Percentiles rank a stretch among this genome's conserved stretches.
These are phyloP conservation scores for Strigamia maritima DNA, from an alignment of 2,888 invertebrate species.

Conservation along the genomic window DNA sequence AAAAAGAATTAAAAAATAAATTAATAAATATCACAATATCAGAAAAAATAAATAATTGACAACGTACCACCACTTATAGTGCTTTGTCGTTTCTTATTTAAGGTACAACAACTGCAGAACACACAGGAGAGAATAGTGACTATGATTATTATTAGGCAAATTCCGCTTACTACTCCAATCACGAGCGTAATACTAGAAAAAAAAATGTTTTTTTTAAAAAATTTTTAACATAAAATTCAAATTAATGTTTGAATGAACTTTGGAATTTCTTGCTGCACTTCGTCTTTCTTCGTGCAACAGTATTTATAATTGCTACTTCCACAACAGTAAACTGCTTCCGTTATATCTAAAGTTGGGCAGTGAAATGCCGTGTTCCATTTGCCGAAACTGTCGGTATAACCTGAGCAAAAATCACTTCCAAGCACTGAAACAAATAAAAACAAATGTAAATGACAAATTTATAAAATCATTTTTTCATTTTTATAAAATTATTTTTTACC, in stretches of 20 bases:
- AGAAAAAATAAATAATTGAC: neutral
- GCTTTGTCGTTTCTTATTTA: constrained; percentile 49
- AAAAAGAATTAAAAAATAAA: neutral
- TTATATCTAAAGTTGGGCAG: constrained; percentile 50
- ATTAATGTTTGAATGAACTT: constrained; percentile 43
- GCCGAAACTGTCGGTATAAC: constrained; percentile 51
- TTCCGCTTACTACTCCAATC: constrained; percentile 51
- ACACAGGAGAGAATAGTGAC: constrained; percentile 50
- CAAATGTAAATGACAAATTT: neutral
- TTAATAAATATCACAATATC: constrained; percentile 18
- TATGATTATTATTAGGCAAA: constrained; percentile 48
- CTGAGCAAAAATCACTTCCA: constrained; percentile 52
- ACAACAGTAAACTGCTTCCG: constrained; percentile 52
- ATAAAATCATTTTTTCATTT: neutral
- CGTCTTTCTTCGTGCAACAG: constrained; percentile 48
- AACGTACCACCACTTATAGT: constrained; percentile 44
- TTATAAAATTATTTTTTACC: neutral
- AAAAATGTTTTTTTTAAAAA: neutral
- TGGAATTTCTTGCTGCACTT: constrained; percentile 43
- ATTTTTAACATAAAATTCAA: neutral
- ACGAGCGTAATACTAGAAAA: constrained; percentile 49
- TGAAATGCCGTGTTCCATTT: constrained; percentile 54
- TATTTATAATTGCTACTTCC: constrained; percentile 51
- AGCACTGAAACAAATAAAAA: constrained; percentile 46
- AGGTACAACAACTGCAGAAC: constrained; percentile 51